Conservation (phyloP, 2,888 invertebrate genomes). For the Rhagonycha lutea region DNA sequence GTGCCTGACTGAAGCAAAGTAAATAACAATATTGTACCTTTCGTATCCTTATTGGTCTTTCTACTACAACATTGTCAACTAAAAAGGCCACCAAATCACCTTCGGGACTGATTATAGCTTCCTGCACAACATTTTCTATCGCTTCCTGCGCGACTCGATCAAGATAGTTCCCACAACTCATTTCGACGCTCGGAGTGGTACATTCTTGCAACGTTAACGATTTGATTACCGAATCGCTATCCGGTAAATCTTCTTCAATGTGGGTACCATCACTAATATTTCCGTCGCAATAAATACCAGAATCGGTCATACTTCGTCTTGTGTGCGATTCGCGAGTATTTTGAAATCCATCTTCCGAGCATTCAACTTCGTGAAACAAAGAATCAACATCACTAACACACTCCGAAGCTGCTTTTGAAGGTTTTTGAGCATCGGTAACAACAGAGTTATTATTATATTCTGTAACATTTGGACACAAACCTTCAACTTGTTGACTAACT, state of each 20-base stretch:
- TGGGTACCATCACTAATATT: background rate
- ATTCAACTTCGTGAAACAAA: constrained; percentile 11
- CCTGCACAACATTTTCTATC: background rate
- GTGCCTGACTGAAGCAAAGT: background rate
- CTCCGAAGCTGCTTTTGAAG: constrained; percentile 5
- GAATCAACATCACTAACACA: constrained; percentile 22
- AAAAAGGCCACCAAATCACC: background rate
- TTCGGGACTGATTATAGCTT: background rate
- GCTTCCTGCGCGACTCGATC: background rate
- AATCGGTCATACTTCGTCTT: constrained; percentile 10
- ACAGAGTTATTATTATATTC: background rate
- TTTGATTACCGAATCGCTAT: background rate
- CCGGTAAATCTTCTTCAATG: background rate
- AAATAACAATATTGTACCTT: background rate
- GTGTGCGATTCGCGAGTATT: background rate
- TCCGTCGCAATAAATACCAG: constrained; percentile 7
- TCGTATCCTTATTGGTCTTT: background rate
- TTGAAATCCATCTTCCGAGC: background rate
- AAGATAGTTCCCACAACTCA: background rate
- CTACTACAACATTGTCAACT: background rate
- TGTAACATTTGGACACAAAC: constrained; percentile 2
- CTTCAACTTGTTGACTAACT: background rate
- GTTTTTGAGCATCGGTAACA: background rate
- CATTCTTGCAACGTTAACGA: background rate
- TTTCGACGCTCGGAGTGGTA: background rate